phyloP scores from a whole-genome alignment of 1,140 invertebrate species.

The Bombus superbus region DNA sequence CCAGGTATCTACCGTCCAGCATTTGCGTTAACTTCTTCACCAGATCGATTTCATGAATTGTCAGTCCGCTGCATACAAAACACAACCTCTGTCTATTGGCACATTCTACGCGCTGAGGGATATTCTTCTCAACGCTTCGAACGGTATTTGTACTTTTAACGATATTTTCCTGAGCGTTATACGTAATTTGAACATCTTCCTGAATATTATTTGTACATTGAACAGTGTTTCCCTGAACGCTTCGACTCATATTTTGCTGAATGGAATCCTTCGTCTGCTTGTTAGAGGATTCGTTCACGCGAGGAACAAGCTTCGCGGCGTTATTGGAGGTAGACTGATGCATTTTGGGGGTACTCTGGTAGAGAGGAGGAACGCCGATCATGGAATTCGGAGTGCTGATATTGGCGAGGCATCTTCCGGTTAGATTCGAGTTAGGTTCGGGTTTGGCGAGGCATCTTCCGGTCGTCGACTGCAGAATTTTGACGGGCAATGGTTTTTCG shows the following conservation, averaged over 20 bases:
- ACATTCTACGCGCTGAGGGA: background rate
- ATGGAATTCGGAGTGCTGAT: background rate
- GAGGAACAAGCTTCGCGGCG: background rate
- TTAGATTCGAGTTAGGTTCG: too few relatives aligned
- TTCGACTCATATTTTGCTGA: background rate
- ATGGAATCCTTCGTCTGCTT: background rate
- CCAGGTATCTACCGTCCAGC: conserved; percentile 44
- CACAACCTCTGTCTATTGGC: conserved; percentile 24
- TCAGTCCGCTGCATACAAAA: conserved; percentile 61
- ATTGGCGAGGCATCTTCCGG: background rate
- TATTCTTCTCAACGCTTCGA: background rate
- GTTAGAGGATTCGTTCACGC: background rate
- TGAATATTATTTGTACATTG: background rate
- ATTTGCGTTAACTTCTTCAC: conserved; percentile 46
- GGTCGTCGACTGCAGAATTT: background rate
- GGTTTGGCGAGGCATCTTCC: background rate
- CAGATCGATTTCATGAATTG: background rate
- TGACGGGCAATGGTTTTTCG: background rate
- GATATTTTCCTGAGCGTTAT: background rate
- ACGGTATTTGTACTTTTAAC: background rate
- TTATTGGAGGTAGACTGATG: background rate
- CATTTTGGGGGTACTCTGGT: conserved; percentile 49
- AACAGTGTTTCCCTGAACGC: background rate
- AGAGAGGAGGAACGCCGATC: background rate
- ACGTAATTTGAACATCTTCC: background rate